Base-by-base conservation (phyloP, 2,797 vertebrate species). In the Arremon brunneinucha region DNA sequence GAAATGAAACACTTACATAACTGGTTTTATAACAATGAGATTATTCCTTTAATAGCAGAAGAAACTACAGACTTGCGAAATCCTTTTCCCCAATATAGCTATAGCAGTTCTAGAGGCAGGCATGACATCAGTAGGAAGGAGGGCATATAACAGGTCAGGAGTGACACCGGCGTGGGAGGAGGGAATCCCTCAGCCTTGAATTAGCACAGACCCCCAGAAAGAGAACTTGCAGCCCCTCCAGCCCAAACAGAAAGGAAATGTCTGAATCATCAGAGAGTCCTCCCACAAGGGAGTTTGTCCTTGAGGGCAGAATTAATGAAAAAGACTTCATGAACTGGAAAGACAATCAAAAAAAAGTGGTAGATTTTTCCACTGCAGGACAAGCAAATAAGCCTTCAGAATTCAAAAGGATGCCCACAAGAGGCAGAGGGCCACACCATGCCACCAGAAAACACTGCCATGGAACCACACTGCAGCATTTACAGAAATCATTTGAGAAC, bases 1-100 rank as follows among this genome's bases (percentile, higher is more conserved):
- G 71, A 94, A 96, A 91, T 74, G 14, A 93, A 87, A 91, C 74
- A 83, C 82, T 91, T 96, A 91, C 50, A 83, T 92, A 94, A 94
- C 56, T 60, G 47, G 68, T 79, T 95, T 96, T 91, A 70, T 87
- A 95, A 94, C 79, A 90, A 75, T 50, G 65, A 55, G 82, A 94
- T 89, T 71, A 85, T 85, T 89, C 65, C 64, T 83, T 89, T 85
- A 89, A 83, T 46, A 87, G 75, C 71, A 81, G 34, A 64, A 90
- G 44, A 37, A 64, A 84, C 46, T 62, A 68, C 10, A 78, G 53
- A 68, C 34, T 93, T 91, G 79, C 52, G 49, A 89, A 91, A 93
- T 34, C 53, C 34, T 89, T 53, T 87, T 28, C 68, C 46, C 63
- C 46, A 49, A 3, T 14, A 63, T 1, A 84, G 39, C 41, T 43